Conservation (phyloP, 2,888 invertebrate genomes). For the Chaetogeoica ovagalla region DNA sequence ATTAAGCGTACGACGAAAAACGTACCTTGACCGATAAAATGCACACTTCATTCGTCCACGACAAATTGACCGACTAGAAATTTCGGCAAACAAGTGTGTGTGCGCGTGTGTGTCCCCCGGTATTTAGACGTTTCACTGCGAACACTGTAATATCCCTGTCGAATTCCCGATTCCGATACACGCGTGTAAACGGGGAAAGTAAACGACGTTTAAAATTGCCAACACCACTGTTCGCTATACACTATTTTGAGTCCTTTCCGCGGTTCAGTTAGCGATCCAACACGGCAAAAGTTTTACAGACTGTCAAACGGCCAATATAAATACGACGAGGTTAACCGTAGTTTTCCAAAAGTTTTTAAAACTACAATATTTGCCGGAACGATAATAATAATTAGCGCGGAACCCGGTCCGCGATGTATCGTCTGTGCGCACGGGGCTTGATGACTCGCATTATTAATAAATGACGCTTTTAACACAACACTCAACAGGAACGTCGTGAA, state of each 20-base stretch:
- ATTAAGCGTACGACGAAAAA: too few species aligned
- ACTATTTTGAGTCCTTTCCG: background rate
- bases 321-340: background rate
- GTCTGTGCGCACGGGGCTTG: background rate
- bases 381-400: slow-evolving; percentile 11
- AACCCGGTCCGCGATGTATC: background rate
- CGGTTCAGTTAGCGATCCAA: background rate
- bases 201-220: slow-evolving; percentile 9
- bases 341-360: slow-evolving; percentile 8
- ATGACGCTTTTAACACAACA: background rate
- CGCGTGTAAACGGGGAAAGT: background rate
- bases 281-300: background rate
- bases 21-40: too few species aligned
- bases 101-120: too few species aligned
- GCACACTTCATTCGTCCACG: too few species aligned
- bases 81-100: too few species aligned
- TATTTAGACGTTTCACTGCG: too few species aligned
- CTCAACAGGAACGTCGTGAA: background rate
- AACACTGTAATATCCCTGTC: too few species aligned
- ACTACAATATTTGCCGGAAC: slow-evolving; percentile 22
- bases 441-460: background rate
- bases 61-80: too few species aligned
- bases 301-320: slow-evolving; percentile 22
- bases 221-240: background rate
- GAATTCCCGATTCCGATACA: too few species aligned